These are phyloP conservation scores for Prolemur simus DNA, from an alignment of 2,113 vertebrate species.

Conservation along the genomic window DNA sequence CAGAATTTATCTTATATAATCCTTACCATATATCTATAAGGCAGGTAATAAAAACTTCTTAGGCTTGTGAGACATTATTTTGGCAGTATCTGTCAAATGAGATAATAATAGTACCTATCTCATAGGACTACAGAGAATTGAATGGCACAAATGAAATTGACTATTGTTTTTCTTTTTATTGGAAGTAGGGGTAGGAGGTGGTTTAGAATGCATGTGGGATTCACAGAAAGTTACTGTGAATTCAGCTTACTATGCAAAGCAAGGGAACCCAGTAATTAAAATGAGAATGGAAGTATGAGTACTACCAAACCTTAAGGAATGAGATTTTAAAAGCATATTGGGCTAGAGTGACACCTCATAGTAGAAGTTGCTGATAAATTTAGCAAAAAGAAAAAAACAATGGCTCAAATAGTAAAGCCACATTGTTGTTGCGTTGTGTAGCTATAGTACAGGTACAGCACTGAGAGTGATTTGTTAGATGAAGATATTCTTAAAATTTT, in stretches of 20 bases:
- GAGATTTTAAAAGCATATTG: neutral
- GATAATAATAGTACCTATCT: neutral
- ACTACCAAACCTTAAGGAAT: neutral
- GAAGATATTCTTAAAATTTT: constrained; percentile 23
- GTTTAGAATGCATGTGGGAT: neutral
- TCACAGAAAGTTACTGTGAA: neutral
- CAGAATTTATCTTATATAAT: constrained; percentile 20
- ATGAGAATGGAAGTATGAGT: constrained; percentile 23
- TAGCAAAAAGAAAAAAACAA: neutral
- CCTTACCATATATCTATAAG: neutral
- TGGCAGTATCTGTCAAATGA: neutral
- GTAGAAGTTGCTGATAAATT: neutral
- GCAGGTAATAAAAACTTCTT: neutral
- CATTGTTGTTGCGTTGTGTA: neutral
- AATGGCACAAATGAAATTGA: neutral
- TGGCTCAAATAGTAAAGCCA: neutral
- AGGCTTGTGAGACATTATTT: too few species aligned
- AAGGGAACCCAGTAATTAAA: neutral
- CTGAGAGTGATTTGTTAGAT: constrained; percentile 14
- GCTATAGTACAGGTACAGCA: neutral
- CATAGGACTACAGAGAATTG: neutral
- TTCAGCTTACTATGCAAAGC: neutral
- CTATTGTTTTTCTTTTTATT: neutral
- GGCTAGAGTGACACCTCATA: neutral
- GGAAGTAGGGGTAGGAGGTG: neutral